These are phyloP conservation scores for Lasioglossum oenotherae DNA, from an alignment of 2,888 invertebrate genomes.

Conservation along the genomic window DNA sequence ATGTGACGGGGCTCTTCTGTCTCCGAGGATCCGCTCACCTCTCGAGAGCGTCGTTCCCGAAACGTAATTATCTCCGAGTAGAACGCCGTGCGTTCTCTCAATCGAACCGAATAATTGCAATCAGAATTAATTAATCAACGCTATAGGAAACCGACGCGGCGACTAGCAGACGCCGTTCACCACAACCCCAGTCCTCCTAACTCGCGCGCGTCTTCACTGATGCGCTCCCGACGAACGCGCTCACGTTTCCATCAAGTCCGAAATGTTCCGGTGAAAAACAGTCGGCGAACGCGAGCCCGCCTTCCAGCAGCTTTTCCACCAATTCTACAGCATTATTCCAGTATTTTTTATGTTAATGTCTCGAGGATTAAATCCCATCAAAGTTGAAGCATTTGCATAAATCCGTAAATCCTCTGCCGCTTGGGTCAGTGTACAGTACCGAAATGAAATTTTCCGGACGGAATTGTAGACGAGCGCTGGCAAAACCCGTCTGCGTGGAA, in stretches of 20 bases:
- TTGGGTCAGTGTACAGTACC: neutral
- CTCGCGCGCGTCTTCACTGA: constrained; percentile 13
- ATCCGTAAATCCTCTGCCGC: neutral
- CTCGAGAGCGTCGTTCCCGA: neutral
- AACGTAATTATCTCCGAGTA: neutral
- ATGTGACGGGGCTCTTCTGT: neutral
- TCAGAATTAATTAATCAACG: constrained; percentile 18
- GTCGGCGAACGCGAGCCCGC: neutral
- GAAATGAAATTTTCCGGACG: neutral
- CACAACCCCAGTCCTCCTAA: neutral
- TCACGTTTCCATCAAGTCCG: neutral
- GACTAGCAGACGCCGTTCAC: neutral
- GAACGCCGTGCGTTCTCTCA: neutral
- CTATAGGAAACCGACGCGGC: neutral
- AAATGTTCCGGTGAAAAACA: constrained; percentile 31
- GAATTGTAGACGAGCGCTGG: neutral
- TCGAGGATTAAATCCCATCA: neutral
- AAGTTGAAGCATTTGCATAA: neutral
- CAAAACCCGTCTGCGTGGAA: neutral
- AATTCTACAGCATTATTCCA: neutral
- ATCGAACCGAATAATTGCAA: constrained; percentile 15
- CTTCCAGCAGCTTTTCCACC: neutral
- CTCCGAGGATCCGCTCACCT: constrained; percentile 7
- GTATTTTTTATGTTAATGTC: neutral
- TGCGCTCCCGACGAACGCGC: neutral